Conservation (phyloP, 1,140 invertebrate species). For the Calliphora vicina region DNA sequence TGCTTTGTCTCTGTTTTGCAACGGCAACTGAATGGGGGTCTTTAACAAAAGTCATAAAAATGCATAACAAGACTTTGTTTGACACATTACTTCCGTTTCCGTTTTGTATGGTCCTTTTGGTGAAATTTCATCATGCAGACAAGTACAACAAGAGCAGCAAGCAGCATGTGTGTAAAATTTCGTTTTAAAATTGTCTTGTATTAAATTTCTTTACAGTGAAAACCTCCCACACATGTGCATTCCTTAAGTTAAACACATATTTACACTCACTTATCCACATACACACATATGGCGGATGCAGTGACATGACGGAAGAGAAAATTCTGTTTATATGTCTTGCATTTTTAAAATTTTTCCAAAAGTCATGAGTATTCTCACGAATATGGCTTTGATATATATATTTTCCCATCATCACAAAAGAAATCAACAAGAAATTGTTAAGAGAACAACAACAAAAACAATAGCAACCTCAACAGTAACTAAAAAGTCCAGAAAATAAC, state of each 20-base stretch:
- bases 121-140: neutral
- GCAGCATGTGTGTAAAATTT: neutral
- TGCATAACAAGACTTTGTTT: neutral
- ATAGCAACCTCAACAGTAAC: neutral
- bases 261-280: no score
- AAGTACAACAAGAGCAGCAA: neutral
- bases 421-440: neutral
- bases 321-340: neutral
- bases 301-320: neutral
- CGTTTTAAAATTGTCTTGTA: neutral
- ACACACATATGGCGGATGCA: neutral
- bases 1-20: no score
- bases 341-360: slow-evolving; percentile 1
- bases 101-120: neutral
- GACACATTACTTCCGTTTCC: slow-evolving; percentile 15
- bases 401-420: neutral
- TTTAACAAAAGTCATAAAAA: neutral
- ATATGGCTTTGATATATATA: neutral
- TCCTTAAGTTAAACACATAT: no score
- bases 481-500: neutral
- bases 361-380: neutral
- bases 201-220: neutral
- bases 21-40: no score
- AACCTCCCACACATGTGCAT: neutral
- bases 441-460: neutral